Conservation (phyloP, 1,140 invertebrate species). For the Drosophila setifemur region DNA sequence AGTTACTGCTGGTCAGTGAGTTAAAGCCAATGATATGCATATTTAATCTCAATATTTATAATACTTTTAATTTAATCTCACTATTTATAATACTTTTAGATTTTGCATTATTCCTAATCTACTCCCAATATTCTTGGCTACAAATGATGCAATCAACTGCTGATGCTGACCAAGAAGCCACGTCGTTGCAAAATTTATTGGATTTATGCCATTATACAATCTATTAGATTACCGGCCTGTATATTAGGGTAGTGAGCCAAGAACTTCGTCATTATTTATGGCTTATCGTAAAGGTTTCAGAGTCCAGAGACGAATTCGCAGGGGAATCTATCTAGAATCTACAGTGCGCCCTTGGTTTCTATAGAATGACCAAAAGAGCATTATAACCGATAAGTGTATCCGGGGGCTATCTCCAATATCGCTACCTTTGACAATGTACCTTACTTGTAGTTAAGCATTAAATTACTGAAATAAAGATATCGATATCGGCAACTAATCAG, state of each 20-base stretch:
- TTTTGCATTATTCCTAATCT: too few relatives aligned
- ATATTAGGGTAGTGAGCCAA: background rate
- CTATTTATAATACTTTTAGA: too few relatives aligned
- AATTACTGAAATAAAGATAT: conserved; percentile 48
- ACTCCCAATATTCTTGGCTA: background rate
- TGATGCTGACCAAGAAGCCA: conserved; percentile 25
- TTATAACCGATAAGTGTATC: conserved; percentile 40
- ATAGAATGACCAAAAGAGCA: background rate
- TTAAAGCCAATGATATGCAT: too few relatives aligned
- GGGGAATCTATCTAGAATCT: conserved; percentile 5
- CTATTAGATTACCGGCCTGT: background rate
- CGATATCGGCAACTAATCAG: conserved; percentile 32
- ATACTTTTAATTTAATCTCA: too few relatives aligned
- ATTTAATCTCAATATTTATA: too few relatives aligned
- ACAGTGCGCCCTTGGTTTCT: conserved; percentile 9
- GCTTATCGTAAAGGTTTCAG: conserved; percentile 12
- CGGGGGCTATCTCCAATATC: conserved; percentile 38
- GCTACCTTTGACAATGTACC: conserved; percentile 39
- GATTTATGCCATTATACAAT: conserved; percentile 18
- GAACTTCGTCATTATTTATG: conserved; percentile 24
- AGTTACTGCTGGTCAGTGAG: too few relatives aligned
- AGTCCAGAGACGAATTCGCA: conserved; percentile 6
- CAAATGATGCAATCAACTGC: background rate
- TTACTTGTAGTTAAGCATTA: conserved; percentile 24
- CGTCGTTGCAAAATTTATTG: background rate